Percentiles rank a stretch among this genome's conserved stretches.
These are phyloP conservation scores for Phyllostomus discolor DNA, from an alignment of 2,113 vertebrate genomes.

Conservation along the genomic window DNA sequence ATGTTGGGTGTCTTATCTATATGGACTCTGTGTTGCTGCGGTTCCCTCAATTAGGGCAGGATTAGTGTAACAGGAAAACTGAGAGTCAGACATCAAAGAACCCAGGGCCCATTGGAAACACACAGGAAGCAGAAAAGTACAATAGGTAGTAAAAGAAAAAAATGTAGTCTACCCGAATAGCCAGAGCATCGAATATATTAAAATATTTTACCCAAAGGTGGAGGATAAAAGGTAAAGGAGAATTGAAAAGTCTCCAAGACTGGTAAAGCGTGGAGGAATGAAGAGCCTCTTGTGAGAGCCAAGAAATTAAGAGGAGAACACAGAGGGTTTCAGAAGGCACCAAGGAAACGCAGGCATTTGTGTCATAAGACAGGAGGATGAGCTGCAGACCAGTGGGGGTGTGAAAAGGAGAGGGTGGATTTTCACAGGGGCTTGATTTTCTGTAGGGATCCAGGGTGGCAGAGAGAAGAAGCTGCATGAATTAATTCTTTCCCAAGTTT, in stretches of 20 bases:
- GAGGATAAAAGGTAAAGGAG: neutral
- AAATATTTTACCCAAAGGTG: neutral
- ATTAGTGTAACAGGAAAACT: neutral
- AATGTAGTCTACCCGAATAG: neutral
- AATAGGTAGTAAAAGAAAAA: neutral
- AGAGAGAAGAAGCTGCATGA: neutral
- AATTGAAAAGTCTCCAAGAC: neutral
- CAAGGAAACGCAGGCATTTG: neutral
- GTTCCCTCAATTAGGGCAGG: neutral
- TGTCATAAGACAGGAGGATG: neutral
- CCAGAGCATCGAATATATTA: neutral
- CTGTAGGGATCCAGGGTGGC: neutral
- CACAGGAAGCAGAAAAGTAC: neutral
- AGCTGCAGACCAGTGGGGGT: accelerated
- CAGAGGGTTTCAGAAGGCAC: neutral
- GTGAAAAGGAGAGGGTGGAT: neutral
- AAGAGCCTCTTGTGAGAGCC: neutral
- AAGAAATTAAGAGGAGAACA: neutral
- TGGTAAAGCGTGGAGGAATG: neutral
- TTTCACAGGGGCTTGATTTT: neutral
- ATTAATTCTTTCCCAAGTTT: neutral
- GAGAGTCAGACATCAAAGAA: neutral
- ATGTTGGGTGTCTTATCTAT: neutral
- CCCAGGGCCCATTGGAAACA: neutral
- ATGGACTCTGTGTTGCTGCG: neutral